phyloP scores from a whole-genome alignment of 2,113 vertebrate species.

The Porphyrio hochstetteri region DNA sequence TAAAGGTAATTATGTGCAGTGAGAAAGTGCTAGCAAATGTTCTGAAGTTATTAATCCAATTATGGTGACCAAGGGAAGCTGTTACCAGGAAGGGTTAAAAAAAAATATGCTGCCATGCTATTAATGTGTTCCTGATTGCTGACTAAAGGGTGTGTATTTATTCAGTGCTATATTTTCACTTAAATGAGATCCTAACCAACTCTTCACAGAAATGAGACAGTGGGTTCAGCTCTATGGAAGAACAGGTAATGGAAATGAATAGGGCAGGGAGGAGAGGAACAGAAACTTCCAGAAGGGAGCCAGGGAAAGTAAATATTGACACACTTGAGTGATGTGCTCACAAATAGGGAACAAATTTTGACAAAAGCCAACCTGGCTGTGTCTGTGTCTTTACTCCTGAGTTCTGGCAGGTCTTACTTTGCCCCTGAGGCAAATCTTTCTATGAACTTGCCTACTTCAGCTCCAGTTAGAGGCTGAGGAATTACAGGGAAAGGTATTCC shows the following conservation, averaged over 20 bases:
- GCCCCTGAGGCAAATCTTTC: not conserved
- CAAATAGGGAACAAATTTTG: not conserved
- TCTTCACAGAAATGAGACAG: not conserved
- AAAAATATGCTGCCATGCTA: not conserved
- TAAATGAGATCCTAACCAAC: not conserved
- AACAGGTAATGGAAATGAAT: not conserved
- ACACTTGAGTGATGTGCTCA: too few species aligned
- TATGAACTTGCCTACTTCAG: not conserved
- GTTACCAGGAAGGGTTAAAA: too few species aligned
- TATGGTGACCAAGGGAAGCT: not conserved
- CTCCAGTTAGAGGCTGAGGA: not conserved
- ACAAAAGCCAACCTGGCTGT: too few species aligned
- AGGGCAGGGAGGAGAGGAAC: not conserved
- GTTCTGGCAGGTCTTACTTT: too few species aligned
- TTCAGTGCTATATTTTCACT: not conserved
- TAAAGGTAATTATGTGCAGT: not conserved
- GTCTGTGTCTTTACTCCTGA: not conserved
- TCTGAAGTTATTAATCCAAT: not conserved
- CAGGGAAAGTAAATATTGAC: not conserved
- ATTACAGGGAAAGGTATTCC: not conserved
- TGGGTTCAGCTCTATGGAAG: not conserved
- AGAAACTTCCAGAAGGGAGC: not conserved
- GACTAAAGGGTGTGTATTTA: not conserved
- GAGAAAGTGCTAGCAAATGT: not conserved
- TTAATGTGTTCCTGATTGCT: not conserved